Base-by-base conservation (phyloP, 2,888 invertebrate species). In the Limnephilus marmoratus region DNA sequence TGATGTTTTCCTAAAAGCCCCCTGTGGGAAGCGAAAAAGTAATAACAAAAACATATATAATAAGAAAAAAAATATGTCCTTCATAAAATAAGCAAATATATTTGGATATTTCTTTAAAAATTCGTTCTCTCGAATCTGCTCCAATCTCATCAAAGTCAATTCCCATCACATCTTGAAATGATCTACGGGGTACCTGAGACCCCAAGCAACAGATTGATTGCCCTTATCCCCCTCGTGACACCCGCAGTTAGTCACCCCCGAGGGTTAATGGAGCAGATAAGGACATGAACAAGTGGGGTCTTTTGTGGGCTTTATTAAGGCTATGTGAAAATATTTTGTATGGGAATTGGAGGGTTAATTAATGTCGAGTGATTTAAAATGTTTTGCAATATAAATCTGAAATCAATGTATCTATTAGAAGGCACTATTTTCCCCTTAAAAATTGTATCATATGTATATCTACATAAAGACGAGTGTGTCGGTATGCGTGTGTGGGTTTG, bases 191-290 rank as follows among this genome's bases (percentile, higher is more conserved):
- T 68, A 68, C 68, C 68, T 68, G 68, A 68, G 24, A 68, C 24
- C 68, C 53, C 68, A n/a, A 82, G 7, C 13, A 4, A 11, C 31
- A 37, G 90, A 90, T 90, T 90, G 45, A 90, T 90, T 90, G 82
- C n/a, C 53, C 37, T 15, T 82, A 90, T 83, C 82, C 90, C 53
- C 34, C 18, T 15, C 18, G 34, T 34, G 90, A 90, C 90, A 53
- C 13, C 29, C 18, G 90, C 49, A 37, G 53, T 49, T 53, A 45
- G 83, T 53, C 24, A 83, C 90, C 18, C 90, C 11, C 37, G 90
- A 53, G 90, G 49, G 82, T 90, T 90, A 90, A 90, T 90, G 90
- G 90, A 37, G n/a, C 37, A 81, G 82, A 90, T 90, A 82, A 90
- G 45, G 90, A 90, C 53, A 53, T 83, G 68, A 24, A 68, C 24